Evolutionary conservation across 2,888 invertebrate species (phyloP).

Genomic region (Scotopteryx bipunctaria): DNA sequence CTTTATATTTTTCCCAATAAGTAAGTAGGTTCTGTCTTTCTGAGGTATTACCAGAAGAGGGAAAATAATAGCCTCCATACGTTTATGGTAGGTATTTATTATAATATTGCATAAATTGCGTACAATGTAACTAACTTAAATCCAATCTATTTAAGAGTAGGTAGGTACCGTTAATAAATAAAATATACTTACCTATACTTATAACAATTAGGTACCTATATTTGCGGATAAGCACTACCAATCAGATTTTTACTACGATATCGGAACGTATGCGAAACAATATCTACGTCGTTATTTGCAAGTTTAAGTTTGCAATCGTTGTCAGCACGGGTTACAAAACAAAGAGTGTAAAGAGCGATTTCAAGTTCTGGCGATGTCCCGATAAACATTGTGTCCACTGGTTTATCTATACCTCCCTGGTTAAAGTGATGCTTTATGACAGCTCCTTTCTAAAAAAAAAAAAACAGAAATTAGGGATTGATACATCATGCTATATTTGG

Average conservation of each 20-base stretch:
- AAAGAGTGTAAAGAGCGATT: slow-evolving; percentile 94
- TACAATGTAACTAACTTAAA: too few species aligned
- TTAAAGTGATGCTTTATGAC: slow-evolving; percentile 89
- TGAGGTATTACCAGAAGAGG: too few species aligned
- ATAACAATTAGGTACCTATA: too few species aligned
- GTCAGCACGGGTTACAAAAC: slow-evolving; percentile 90
- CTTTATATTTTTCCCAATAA: too few species aligned
- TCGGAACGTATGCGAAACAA: slow-evolving; percentile 88
- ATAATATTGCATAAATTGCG: too few species aligned
- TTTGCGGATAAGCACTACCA: slow-evolving; percentile 92
- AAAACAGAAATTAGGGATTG: background rate
- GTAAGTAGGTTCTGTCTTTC: too few species aligned
- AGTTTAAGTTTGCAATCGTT: slow-evolving; percentile 89
- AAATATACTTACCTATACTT: too few species aligned
- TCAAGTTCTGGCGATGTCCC: slow-evolving; percentile 96
- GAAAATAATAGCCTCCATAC: too few species aligned
- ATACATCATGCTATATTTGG: too few species aligned
- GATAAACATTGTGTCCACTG: slow-evolving; percentile 90
- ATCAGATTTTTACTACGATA: slow-evolving; percentile 91
- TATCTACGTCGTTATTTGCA: slow-evolving; percentile 87
- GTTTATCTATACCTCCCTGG: slow-evolving; percentile 88
- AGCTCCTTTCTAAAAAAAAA: slow-evolving; percentile 87
- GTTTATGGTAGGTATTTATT: too few species aligned
- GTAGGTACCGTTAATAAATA: too few species aligned
- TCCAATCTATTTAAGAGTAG: too few species aligned